Conservation (phyloP, 2,888 invertebrate genomes). For the Megaustenia siamemsis region DNA sequence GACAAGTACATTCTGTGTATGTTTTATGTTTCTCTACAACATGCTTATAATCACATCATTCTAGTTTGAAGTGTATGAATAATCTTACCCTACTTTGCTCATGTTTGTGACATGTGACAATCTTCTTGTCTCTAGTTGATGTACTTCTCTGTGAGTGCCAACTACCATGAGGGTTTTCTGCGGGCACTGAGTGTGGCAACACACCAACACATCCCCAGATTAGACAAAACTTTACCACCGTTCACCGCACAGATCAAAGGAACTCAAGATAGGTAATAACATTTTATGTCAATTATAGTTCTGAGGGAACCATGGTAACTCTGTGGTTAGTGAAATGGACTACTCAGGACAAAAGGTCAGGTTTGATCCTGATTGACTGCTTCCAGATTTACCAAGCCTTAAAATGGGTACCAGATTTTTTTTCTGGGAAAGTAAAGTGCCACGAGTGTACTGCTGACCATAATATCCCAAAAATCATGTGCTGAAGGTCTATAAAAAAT, state of each 20-base stretch:
- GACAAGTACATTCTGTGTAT: too few relatives aligned
- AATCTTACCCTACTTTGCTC: neutral
- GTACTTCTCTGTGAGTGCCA: constrained; percentile 76
- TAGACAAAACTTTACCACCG: constrained; percentile 60
- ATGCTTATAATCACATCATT: too few relatives aligned
- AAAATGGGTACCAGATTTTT: too few relatives aligned
- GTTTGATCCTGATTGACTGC: too few relatives aligned
- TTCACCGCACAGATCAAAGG: neutral
- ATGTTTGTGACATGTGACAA: neutral
- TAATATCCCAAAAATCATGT: too few relatives aligned
- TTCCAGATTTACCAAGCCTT: too few relatives aligned
- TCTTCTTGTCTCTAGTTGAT: constrained; percentile 69
- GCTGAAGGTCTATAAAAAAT: too few relatives aligned
- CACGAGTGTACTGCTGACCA: too few relatives aligned
- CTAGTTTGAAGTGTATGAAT: neutral
- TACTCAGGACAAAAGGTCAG: too few relatives aligned
- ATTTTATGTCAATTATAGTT: neutral
- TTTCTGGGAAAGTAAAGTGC: too few relatives aligned
- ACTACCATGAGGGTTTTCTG: constrained; percentile 78
- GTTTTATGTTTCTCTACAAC: too few relatives aligned
- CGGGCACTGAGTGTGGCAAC: constrained; percentile 78
- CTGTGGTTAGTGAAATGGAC: too few relatives aligned
- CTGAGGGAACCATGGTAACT: neutral
- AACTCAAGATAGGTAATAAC: neutral
- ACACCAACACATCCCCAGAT: constrained; percentile 75